phyloP scores from a whole-genome alignment of 1,140 invertebrate genomes.

The Drosophila santomea region DNA sequence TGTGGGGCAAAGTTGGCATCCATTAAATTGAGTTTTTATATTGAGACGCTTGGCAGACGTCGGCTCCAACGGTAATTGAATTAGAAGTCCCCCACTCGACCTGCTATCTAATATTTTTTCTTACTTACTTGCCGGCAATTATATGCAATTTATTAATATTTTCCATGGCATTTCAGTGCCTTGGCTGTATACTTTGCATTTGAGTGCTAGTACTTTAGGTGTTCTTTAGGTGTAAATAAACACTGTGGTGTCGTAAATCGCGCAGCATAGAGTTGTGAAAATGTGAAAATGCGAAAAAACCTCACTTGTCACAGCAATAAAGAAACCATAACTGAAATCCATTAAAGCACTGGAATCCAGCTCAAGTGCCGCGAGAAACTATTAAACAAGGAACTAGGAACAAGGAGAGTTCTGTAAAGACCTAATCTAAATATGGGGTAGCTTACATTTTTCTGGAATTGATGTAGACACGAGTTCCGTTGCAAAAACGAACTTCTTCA shows the following conservation, averaged over 20 bases:
- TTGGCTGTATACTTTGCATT: slow-evolving; percentile 4
- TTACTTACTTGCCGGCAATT: slow-evolving; percentile 36
- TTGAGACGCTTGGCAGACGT: slow-evolving; percentile 55
- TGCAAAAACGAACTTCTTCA: slow-evolving; percentile 3
- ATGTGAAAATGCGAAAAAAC: neutral
- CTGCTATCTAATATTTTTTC: neutral
- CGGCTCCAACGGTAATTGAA: slow-evolving; percentile 61
- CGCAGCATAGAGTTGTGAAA: neutral
- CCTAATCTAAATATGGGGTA: no score
- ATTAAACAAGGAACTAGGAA: neutral
- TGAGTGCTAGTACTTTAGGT: neutral
- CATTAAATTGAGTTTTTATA: slow-evolving; percentile 78
- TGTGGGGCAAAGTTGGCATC: slow-evolving; percentile 52
- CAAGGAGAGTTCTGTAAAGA: no score
- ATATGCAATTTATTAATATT: slow-evolving; percentile 55
- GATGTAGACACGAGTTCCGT: neutral
- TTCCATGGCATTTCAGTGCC: neutral
- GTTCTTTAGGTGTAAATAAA: neutral
- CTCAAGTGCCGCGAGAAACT: neutral
- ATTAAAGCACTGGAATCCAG: neutral
- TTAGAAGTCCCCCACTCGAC: slow-evolving; percentile 41
- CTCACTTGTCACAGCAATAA: no score
- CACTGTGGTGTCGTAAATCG: neutral
- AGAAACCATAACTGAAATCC: neutral
- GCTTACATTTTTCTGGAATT: no score